These are phyloP conservation scores for Salpingus planirostris DNA, from an alignment of 2,888 invertebrate species.

Conservation along the genomic window DNA sequence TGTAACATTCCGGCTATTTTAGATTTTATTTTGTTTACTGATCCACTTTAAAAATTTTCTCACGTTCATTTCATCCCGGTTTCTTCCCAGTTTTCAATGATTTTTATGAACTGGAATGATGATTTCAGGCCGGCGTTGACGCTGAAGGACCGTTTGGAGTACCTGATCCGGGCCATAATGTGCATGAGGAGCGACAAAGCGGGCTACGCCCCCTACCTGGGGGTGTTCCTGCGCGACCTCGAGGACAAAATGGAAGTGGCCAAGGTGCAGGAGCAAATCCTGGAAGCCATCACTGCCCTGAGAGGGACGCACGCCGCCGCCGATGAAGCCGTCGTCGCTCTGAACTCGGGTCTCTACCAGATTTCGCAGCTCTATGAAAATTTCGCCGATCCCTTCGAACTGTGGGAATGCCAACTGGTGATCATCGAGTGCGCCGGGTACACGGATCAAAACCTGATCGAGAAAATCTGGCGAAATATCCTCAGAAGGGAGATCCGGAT, in stretches of 20 bases:
- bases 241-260: constrained; percentile 93
- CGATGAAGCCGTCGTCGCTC: constrained; percentile 53
- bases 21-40: constrained; percentile 1
- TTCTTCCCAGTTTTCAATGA: background rate
- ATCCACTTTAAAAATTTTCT: background rate
- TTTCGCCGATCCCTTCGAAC: constrained; percentile 81
- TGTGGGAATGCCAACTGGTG: constrained; percentile 90
- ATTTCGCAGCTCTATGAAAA: constrained; percentile 73
- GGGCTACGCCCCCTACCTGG: constrained; percentile 62
- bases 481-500: constrained; percentile 48
- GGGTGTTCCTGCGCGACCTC: constrained; percentile 75
- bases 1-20: background rate
- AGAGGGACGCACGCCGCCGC: constrained; percentile 31
- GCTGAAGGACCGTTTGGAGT: constrained; percentile 75
- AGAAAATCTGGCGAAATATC: constrained; percentile 87
- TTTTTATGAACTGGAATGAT: no score
- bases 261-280: constrained; percentile 65
- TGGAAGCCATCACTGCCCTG: constrained; percentile 54
- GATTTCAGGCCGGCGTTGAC: constrained; percentile 60
- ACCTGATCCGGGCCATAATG: constrained; percentile 88
- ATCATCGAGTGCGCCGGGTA: constrained; percentile 93
- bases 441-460: constrained; percentile 77
- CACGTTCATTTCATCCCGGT: background rate
- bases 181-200: constrained; percentile 85
- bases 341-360: constrained; percentile 77